phyloP scores from a whole-genome alignment of 2,888 invertebrate species.

The Ophonus ardosiacus region DNA sequence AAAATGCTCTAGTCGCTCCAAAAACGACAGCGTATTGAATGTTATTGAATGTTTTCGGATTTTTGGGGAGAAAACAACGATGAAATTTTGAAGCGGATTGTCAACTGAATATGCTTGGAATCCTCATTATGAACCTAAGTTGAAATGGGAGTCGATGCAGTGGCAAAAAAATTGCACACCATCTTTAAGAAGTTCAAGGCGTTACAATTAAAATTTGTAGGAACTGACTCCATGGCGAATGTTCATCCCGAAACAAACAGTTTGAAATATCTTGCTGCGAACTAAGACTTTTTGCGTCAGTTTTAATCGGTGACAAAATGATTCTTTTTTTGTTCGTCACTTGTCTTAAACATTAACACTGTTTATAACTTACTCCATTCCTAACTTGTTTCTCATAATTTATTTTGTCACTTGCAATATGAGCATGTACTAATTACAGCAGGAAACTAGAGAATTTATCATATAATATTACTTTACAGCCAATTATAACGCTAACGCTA shows the following conservation, averaged over 20 bases:
- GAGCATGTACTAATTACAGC: background rate
- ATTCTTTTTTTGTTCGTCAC: conserved; percentile 17
- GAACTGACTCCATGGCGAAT: too few species aligned
- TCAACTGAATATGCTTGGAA: too few species aligned
- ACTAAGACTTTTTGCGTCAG: conserved; percentile 45
- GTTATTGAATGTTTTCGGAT: too few species aligned
- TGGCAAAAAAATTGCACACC: too few species aligned
- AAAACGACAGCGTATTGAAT: too few species aligned
- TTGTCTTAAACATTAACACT: background rate
- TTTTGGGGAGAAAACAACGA: too few species aligned
- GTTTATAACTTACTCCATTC: background rate
- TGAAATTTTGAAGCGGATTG: too few species aligned
- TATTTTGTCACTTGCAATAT: background rate
- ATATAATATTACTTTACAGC: background rate
- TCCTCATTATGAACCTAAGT: too few species aligned
- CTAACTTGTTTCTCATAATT: background rate
- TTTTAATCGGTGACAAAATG: conserved; percentile 27
- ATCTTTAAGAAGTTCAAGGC: too few species aligned
- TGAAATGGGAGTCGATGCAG: too few species aligned
- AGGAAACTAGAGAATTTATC: background rate
- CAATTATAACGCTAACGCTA: background rate
- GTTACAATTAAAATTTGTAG: too few species aligned
- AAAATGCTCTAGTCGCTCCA: too few species aligned
- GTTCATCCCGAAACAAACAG: background rate
- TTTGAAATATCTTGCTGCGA: background rate